A percentile compares a stretch with the other conserved stretches of the same genome.
These are phyloP conservation scores for Chamaea fasciata DNA, from an alignment of 2,113 vertebrate species.

Conservation along the genomic window DNA sequence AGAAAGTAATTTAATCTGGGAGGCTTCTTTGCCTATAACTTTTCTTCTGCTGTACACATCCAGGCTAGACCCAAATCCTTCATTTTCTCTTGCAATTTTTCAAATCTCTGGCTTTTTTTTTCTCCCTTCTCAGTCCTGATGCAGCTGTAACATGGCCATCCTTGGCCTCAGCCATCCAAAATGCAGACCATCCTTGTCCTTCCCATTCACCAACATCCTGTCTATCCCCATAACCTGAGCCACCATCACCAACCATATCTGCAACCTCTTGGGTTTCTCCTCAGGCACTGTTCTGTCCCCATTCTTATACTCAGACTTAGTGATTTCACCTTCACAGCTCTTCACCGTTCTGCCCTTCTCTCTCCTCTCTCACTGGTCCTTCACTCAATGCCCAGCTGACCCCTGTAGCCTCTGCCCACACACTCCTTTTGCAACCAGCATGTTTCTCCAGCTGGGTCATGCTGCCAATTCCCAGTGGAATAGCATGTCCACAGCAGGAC, in stretches of 20 bases:
- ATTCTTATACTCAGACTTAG: background rate
- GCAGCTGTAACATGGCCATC: background rate
- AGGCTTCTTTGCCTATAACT: background rate
- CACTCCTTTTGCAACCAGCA: background rate
- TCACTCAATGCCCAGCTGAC: background rate
- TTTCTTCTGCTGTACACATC: background rate
- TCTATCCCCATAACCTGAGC: background rate
- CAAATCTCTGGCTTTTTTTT: background rate
- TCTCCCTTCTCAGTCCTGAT: background rate
- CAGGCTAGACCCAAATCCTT: background rate
- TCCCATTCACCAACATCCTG: background rate
- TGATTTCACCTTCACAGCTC: background rate
- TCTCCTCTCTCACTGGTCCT: background rate
- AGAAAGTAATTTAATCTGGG: background rate
- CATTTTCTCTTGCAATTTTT: background rate
- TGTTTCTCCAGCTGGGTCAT: background rate
- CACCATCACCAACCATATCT: background rate
- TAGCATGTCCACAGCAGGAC: background rate
- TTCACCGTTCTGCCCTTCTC: background rate
- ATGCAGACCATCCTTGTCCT: background rate
- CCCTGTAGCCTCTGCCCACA: background rate
- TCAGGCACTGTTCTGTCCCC: background rate
- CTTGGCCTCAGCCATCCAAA: background rate
- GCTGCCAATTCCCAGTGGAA: background rate
- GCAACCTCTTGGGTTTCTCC: background rate